Percentiles rank a stretch among this genome's conserved stretches.
Evolutionary conservation across 1,140 invertebrate species (phyloP).

Genomic region (Pogonomyrmex californicus): DNA sequence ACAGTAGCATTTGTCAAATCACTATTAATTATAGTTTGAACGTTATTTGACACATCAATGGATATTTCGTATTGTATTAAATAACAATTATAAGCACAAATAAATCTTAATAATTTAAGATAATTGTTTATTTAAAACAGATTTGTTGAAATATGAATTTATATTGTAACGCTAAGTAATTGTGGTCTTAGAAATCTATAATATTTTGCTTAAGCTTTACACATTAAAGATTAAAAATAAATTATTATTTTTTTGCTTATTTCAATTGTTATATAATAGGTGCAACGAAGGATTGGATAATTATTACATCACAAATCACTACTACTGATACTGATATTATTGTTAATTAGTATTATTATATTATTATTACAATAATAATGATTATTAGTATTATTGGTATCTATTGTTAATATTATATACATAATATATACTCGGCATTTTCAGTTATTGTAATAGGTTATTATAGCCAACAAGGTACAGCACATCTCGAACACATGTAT

Average conservation of each 20-base stretch:
- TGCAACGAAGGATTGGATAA: not conserved
- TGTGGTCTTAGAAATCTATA: not conserved
- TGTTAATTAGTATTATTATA: constrained; percentile 11
- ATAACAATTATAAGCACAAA: not conserved
- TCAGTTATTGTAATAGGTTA: not conserved
- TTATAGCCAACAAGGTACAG: not conserved
- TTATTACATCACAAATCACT: not conserved
- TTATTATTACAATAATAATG: not conserved
- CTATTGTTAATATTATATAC: constrained; percentile 11
- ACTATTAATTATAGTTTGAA: not conserved
- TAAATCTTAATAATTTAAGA: not conserved
- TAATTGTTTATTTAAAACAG: not conserved
- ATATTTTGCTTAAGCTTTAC: not conserved
- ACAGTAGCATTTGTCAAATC: not conserved
- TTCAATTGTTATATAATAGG: not conserved
- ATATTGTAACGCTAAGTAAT: not conserved
- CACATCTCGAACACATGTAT: not conserved
- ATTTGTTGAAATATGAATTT: not conserved
- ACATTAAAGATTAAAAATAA: not conserved
- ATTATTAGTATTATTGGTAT: not conserved
- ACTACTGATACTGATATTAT: not conserved
- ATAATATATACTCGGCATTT: not conserved
- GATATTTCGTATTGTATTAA: not conserved
- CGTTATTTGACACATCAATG: not conserved
- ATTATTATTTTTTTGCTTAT: not conserved